phyloP scores from a whole-genome alignment of 1,140 invertebrate genomes.

The Nasonia vitripennis region DNA sequence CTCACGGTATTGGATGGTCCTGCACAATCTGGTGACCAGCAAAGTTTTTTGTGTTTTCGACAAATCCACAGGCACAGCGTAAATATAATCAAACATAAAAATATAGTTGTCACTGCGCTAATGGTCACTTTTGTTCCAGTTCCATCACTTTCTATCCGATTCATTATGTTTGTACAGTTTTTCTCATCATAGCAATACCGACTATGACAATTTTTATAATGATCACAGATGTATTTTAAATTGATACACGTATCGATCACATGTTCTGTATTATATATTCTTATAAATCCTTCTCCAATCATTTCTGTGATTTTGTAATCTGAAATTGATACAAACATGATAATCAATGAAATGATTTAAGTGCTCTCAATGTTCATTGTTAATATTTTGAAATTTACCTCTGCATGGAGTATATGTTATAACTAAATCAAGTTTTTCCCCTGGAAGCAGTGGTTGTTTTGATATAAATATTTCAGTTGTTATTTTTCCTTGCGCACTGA shows the following conservation, averaged over 20 bases:
- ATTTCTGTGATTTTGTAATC: not conserved
- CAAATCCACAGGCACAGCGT: conserved; percentile 69
- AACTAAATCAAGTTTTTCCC: conserved; percentile 59
- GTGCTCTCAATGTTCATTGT: not conserved
- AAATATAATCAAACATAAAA: conserved; percentile 70
- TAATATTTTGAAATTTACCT: conserved; percentile 54
- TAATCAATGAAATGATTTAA: not conserved
- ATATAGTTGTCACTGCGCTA: conserved; percentile 68
- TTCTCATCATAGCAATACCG: conserved; percentile 65
- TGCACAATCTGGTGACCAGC: conserved; percentile 71
- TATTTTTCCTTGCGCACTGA: conserved; percentile 56
- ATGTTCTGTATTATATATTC: not conserved
- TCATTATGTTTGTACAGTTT: conserved; percentile 55
- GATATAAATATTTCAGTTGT: conserved; percentile 68
- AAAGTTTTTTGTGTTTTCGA: conserved; percentile 66
- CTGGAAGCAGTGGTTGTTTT: conserved; percentile 51
- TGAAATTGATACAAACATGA: not conserved
- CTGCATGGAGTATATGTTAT: conserved; percentile 66
- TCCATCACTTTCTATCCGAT: conserved; percentile 57
- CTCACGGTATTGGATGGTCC: conserved; percentile 59
- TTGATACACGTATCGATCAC: conserved; percentile 61
- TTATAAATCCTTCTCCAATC: not conserved
- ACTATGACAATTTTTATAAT: conserved; percentile 68
- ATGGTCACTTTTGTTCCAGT: conserved; percentile 70
- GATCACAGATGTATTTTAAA: conserved; percentile 67